phyloP scores from a whole-genome alignment of 2,797 vertebrate genomes.

The Tenualosa ilisha region DNA sequence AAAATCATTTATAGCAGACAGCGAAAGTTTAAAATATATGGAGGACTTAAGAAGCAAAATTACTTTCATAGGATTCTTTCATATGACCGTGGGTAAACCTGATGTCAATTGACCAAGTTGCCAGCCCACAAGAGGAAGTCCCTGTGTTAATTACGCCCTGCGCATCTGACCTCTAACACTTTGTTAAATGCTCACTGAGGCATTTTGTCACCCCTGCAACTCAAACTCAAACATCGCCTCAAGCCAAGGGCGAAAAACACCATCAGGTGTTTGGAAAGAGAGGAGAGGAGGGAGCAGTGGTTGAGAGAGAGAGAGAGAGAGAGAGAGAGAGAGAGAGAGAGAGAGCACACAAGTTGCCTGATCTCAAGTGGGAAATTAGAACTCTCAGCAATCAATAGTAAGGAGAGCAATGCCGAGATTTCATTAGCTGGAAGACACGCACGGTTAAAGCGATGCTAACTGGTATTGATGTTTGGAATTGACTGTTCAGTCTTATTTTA shows the following conservation, averaged over 20 bases:
- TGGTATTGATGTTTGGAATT: constrained; percentile 83
- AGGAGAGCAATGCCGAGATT: constrained; percentile 73
- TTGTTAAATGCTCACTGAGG: constrained; percentile 69
- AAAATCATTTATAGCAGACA: not conserved
- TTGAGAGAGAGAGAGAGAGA: constrained; percentile 34
- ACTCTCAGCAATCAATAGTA: constrained; percentile 78
- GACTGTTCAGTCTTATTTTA: constrained; percentile 84
- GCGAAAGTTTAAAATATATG: not conserved
- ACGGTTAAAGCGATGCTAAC: constrained; percentile 84
- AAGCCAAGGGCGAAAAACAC: constrained; percentile 59
- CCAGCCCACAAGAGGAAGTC: not conserved
- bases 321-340: constrained; percentile 28
- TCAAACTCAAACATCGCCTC: constrained; percentile 65
- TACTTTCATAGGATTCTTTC: not conserved
- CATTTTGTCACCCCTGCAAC: constrained; percentile 63
- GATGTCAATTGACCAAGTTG: not conserved
- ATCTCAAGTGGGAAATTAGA: constrained; percentile 82
- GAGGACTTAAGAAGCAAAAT: not conserved
- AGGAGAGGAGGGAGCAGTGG: not conserved
- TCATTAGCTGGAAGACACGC: constrained; percentile 79
- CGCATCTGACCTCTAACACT: constrained; percentile 62
- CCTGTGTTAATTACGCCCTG: not conserved
- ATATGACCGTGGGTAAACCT: not conserved
- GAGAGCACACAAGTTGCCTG: constrained; percentile 53
- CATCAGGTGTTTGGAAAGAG: not conserved